These are phyloP conservation scores for Bicyclus anynana DNA, from an alignment of 1,140 invertebrate genomes.

Conservation along the genomic window DNA sequence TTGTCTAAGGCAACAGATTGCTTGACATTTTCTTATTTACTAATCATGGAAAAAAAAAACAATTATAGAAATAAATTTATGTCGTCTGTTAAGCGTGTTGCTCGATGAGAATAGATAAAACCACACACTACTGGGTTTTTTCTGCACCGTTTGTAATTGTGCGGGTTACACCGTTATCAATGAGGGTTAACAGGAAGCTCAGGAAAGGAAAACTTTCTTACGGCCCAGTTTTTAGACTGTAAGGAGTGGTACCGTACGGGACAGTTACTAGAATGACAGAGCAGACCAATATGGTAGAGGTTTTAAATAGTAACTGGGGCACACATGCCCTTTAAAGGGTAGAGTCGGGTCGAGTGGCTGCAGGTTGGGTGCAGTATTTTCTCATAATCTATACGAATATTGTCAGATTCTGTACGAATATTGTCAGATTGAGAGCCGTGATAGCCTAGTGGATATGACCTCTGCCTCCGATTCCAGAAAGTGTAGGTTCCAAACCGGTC, in stretches of 20 bases:
- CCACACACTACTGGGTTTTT: conserved; percentile 12
- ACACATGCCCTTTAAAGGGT: conserved; percentile 14
- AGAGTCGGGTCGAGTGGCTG: background rate
- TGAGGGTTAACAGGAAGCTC: conserved; percentile 24
- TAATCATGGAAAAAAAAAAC: no score
- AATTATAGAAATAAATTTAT: background rate
- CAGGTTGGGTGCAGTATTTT: background rate
- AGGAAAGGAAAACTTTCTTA: conserved; percentile 15
- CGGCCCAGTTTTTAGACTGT: conserved; percentile 17
- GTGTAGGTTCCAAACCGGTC: no score
- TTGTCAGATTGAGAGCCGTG: no score
- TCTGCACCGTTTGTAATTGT: conserved; percentile 16
- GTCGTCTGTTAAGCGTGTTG: background rate
- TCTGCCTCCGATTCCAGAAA: no score
- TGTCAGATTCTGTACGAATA: no score
- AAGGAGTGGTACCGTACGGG: conserved; percentile 19
- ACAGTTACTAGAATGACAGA: conserved; percentile 22
- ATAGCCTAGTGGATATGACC: no score
- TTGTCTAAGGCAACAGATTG: no score
- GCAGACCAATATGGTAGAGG: conserved; percentile 16
- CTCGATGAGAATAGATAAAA: background rate
- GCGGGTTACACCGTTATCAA: conserved; percentile 21
- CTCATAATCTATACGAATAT: no score
- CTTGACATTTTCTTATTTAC: no score
- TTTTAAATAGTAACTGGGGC: conserved; percentile 27